Percentiles rank a stretch among this genome's conserved stretches.
Conservation (phyloP, 2,797 vertebrate genomes). For the Natrix natrix region DNA sequence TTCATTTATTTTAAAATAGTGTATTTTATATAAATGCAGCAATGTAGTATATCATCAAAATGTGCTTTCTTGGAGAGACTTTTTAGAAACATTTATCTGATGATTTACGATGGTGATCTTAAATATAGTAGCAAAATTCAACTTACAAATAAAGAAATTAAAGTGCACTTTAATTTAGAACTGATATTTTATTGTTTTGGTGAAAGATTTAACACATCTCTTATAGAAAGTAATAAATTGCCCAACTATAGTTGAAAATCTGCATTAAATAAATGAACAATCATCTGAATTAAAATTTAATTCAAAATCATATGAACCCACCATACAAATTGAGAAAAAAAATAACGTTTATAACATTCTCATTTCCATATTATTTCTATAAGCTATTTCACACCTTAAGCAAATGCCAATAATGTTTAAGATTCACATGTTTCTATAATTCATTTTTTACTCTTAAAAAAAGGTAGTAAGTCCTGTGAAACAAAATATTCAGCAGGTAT, state of each 20-base stretch:
- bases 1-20: background rate
- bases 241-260: conserved; percentile 12
- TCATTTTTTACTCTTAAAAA: background rate
- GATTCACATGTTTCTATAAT: background rate
- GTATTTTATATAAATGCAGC: background rate
- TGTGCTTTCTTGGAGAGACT: background rate
- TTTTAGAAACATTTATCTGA: background rate
- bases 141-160: background rate
- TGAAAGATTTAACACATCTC: conserved; percentile 40
- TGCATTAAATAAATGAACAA: conserved; percentile 37
- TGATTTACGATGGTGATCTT: background rate
- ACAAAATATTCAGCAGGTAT: background rate
- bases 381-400: background rate
- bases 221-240: conserved; percentile 12
- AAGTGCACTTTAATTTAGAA: background rate
- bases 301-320: background rate
- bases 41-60: background rate
- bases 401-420: background rate
- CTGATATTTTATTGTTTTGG: conserved; percentile 57
- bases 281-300: conserved; percentile 25
- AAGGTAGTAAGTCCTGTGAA: background rate
- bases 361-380: background rate
- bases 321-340: background rate
- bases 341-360: background rate
- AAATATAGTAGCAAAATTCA: background rate